phyloP scores from a whole-genome alignment of 2,888 invertebrate genomes.

The Dendrolimus houi region DNA sequence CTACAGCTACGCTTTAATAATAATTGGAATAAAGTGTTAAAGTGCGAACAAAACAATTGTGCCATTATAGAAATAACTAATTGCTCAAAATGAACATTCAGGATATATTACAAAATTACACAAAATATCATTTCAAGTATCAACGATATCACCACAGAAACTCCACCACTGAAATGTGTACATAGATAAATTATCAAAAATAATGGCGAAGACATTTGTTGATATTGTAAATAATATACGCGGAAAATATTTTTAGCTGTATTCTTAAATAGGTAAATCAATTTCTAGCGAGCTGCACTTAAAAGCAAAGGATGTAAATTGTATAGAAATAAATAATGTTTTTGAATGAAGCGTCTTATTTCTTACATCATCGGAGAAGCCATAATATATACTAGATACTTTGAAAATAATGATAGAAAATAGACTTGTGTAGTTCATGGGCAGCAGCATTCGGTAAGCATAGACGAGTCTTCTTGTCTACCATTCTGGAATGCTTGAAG shows the following conservation, averaged over 20 bases:
- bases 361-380: constrained; percentile 13
- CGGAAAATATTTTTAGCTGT: constrained; percentile 15
- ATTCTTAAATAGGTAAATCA: constrained; percentile 21
- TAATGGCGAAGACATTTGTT: constrained; percentile 26
- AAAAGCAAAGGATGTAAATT: constrained; percentile 55
- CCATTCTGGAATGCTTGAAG: too few species aligned
- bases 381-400: neutral
- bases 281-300: constrained; percentile 51
- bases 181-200: constrained; percentile 6
- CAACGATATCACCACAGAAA: constrained; percentile 1
- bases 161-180: constrained; percentile 5
- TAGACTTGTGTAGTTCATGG: too few species aligned
- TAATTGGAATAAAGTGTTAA: too few species aligned
- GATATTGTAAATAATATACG: constrained; percentile 44
- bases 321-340: constrained; percentile 67
- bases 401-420: too few species aligned
- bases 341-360: constrained; percentile 41
- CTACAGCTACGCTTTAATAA: neutral
- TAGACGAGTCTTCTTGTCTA: too few species aligned
- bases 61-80: constrained; percentile 12
- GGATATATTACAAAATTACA: neutral
- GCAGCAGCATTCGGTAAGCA: too few species aligned
- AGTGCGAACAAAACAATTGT: neutral
- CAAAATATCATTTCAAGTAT: constrained; percentile 4
- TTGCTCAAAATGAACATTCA: constrained; percentile 8